Evolutionary conservation across 64 coral and sea anemone species (phyloP), one percentile per base, ranked within the genome.

Genomic region (Stichodactyla helianthus): DNA sequence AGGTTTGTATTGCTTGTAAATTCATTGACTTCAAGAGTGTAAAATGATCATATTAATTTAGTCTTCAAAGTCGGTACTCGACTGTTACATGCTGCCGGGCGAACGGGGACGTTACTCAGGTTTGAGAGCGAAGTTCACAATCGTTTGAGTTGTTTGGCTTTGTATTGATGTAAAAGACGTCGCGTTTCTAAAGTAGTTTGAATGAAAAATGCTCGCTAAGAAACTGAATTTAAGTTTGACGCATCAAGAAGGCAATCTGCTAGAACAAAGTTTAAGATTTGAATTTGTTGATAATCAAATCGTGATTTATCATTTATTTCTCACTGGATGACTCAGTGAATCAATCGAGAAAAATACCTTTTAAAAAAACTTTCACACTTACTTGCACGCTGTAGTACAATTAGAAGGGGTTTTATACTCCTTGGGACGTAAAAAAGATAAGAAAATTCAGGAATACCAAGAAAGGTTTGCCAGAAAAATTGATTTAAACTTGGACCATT

Each of bases 1-100:
- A 28, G 12, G 27, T 74, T 35, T 35, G 7, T 27, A 74, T 74
- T 74, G 25, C 22, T 74, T 74, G 4, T 10, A 26, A 74, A 31
- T 74, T 74, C n/a, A 74, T 31, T 27, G 68, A 74, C 68, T 74
- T 74, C 68, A 74, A 74, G 27, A 74, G 68, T 74, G 22, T 74
- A 74, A n/a, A n/a, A n/a, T n/a, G n/a, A 74, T 74, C 27, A 23
- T 13, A 74, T 74, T 31, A 74, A 74, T 74, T 10, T 22, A 31
- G 68, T 10, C 25, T 14, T 74, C 4, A 74, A 26, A 44, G 35
- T 44, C 35, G 35, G 55, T 9, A 58, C 55, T 58, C 55, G 14
- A 58, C 55, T 9, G 55, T 58, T 58, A 11, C 8, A 9, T 6
- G 55, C 9, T 58, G 55, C 55, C 5, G 55, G 55, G 8, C 14